phyloP scores from a whole-genome alignment of 2,888 invertebrate species.

The Callyntrura sp. region DNA sequence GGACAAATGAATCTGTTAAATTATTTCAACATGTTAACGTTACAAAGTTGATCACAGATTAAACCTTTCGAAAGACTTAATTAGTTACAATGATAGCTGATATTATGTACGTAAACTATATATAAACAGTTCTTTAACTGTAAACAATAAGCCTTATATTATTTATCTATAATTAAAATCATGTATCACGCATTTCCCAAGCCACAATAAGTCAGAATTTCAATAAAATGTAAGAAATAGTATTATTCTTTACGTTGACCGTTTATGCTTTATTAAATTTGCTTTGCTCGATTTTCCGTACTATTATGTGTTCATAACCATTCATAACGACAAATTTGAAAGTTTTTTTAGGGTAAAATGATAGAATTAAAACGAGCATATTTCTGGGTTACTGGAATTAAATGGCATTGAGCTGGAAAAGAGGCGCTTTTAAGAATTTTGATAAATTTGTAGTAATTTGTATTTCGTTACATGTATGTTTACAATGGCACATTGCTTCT shows the following conservation, averaged over 20 bases:
- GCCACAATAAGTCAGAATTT: conserved; percentile 33
- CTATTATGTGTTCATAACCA: no score
- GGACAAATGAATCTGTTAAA: conserved; percentile 15
- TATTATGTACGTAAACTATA: not conserved
- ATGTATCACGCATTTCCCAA: conserved; percentile 49
- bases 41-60: conserved; percentile 28
- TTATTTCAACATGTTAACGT: conserved; percentile 11
- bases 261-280: no score
- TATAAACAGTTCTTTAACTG: conserved; percentile 2
- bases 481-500: no score
- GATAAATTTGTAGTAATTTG: no score
- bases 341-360: no score
- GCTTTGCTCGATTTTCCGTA: no score
- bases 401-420: not conserved
- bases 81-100: conserved; percentile 27
- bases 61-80: conserved; percentile 39
- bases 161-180: not conserved
- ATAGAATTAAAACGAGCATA: not conserved
- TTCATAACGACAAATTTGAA: no score
- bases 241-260: not conserved
- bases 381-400: not conserved
- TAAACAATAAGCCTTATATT: not conserved
- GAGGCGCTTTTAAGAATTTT: not conserved
- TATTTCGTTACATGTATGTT: no score
- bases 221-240: conserved; percentile 32